Percentiles rank a stretch among this genome's conserved stretches.
Evolutionary conservation across 2,888 invertebrate species (phyloP).

Genomic region (Microctonus brassicae): DNA sequence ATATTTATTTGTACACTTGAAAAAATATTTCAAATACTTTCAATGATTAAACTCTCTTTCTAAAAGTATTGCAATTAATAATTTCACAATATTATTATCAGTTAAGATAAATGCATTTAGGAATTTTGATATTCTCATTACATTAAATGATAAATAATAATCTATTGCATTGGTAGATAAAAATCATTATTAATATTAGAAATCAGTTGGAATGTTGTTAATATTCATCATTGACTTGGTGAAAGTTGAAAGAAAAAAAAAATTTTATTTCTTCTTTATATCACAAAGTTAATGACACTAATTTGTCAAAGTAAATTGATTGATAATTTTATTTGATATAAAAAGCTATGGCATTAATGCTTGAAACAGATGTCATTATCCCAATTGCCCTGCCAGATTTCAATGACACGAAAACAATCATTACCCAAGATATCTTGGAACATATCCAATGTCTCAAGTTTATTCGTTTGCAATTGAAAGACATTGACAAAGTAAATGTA

Average conservation of each 20-base stretch:
- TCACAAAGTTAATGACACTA: too few relatives aligned
- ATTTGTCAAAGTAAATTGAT: neutral
- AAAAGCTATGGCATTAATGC: neutral
- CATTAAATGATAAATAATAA: too few relatives aligned
- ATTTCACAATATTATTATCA: neutral
- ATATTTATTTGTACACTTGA: too few relatives aligned
- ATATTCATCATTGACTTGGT: neutral
- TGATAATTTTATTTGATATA: neutral
- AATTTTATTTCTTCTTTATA: neutral
- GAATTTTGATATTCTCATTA: neutral
- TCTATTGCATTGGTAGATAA: too few relatives aligned
- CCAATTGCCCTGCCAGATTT: constrained; percentile 14
- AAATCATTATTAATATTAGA: neutral
- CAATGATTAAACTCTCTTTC: neutral
- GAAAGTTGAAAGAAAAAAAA: neutral
- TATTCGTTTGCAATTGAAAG: neutral
- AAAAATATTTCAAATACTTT: neutral
- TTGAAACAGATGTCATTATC: constrained; percentile 1
- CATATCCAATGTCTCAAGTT: neutral
- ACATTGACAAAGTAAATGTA: neutral
- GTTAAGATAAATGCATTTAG: neutral
- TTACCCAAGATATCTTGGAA: constrained; percentile 19
- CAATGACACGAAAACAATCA: constrained; percentile 18
- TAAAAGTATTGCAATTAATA: neutral
- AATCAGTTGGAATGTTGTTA: neutral